phyloP scores from a whole-genome alignment of 2,113 vertebrate genomes.

The Tamias sibiricus region DNA sequence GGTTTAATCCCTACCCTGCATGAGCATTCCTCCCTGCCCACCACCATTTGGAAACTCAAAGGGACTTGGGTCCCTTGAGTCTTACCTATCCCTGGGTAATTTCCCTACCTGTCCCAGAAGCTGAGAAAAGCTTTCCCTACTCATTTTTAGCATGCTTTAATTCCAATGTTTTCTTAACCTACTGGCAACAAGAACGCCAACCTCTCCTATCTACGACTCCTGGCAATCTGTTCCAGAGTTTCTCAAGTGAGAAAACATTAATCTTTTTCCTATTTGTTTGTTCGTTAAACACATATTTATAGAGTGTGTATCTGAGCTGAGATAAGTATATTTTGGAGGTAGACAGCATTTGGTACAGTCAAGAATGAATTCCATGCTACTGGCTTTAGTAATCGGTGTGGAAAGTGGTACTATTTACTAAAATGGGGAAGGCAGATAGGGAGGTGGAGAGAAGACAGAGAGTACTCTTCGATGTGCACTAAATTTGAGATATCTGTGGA shows the following conservation, averaged over 20 bases:
- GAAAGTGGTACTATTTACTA: background rate
- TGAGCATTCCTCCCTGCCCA: background rate
- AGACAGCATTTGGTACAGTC: background rate
- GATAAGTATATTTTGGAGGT: background rate
- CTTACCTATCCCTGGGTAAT: background rate
- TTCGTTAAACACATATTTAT: conserved; percentile 16
- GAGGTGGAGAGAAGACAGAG: background rate
- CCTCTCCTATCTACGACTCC: conserved; percentile 15
- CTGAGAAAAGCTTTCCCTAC: background rate
- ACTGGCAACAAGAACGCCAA: background rate
- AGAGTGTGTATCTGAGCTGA: background rate
- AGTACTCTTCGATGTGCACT: background rate
- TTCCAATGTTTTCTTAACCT: conserved; percentile 14
- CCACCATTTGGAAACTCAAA: background rate
- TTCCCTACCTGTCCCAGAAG: background rate
- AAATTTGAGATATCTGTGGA: background rate
- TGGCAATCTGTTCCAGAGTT: background rate
- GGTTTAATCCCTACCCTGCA: background rate
- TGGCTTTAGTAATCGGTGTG: conserved; percentile 30
- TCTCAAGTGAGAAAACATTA: conserved; percentile 26
- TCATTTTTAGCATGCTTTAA: background rate
- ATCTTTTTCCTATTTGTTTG: conserved; percentile 12
- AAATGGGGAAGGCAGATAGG: background rate
- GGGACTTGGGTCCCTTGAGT: background rate
- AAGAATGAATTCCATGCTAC: conserved; percentile 1